phyloP scores from a whole-genome alignment of 2,888 invertebrate species.

The Leptopilina drosophilae region DNA sequence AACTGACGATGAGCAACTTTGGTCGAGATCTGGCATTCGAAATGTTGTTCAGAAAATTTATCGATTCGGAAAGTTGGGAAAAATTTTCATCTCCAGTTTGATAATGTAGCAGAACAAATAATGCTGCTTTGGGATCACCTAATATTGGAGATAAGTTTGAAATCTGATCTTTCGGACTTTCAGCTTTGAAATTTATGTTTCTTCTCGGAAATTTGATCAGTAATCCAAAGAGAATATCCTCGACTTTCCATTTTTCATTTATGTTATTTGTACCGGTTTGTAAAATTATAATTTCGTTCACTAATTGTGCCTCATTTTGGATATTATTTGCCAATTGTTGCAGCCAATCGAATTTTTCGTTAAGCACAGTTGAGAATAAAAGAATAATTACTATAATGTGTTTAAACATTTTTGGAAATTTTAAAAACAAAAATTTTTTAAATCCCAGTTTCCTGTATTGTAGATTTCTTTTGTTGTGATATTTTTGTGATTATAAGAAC shows the following conservation, averaged over 20 bases:
- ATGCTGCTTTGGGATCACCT: not conserved
- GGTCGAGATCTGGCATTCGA: not conserved
- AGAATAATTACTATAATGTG: too few species aligned
- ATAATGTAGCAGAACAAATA: not conserved
- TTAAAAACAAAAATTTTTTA: too few species aligned
- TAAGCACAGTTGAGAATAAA: too few species aligned
- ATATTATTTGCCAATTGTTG: too few species aligned
- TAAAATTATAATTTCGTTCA: not conserved
- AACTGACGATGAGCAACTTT: not conserved
- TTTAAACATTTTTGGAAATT: too few species aligned
- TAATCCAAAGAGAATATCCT: not conserved
- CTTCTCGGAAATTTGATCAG: not conserved
- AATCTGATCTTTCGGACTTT: not conserved
- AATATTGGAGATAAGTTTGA: not conserved
- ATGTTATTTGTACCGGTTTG: not conserved
- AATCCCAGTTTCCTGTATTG: too few species aligned
- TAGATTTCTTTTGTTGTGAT: too few species aligned
- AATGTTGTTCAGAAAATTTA: not conserved
- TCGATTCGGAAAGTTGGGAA: not conserved
- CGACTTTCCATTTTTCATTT: not conserved
- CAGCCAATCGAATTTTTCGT: too few species aligned
- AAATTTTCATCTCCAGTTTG: not conserved
- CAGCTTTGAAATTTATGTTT: not conserved
- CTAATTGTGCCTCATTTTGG: too few species aligned
- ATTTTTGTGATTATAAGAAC: too few species aligned